phyloP scores from a whole-genome alignment of 2,888 invertebrate species.

The Drosophila paranaensis region DNA sequence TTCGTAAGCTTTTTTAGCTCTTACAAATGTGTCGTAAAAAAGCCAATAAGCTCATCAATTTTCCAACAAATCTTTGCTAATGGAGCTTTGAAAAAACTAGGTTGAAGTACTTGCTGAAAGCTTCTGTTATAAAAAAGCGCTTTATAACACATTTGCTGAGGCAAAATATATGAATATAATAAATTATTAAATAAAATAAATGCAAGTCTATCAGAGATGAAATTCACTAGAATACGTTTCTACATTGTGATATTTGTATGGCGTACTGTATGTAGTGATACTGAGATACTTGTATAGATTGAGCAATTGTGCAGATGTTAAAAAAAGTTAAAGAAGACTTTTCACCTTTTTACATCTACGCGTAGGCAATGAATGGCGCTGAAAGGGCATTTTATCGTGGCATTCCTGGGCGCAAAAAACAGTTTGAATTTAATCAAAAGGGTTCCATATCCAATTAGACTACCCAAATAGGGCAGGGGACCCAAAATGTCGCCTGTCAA shows the following conservation, averaged over 20 bases:
- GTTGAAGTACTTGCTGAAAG: background rate
- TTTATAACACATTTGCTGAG: background rate
- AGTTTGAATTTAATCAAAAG: constrained; percentile 38
- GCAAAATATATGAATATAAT: background rate
- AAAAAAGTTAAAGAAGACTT: background rate
- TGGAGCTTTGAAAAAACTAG: background rate
- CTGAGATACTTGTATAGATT: background rate
- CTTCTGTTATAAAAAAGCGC: constrained; percentile 3
- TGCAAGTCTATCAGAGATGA: no score
- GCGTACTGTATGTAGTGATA: background rate
- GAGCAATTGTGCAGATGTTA: no score
- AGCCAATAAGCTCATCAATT: background rate
- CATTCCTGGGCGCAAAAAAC: constrained; percentile 10
- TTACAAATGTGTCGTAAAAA: no score
- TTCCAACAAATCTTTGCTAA: background rate
- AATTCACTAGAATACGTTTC: no score
- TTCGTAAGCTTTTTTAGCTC: background rate
- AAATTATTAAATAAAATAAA: no score
- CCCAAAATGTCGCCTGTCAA: constrained; percentile 17
- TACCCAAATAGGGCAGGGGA: constrained; percentile 5
- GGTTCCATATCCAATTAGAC: constrained; percentile 27
- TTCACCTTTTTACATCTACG: background rate
- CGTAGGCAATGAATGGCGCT: background rate
- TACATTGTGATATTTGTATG: no score
- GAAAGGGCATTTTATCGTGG: background rate